Evolutionary conservation across 2,888 invertebrate genomes (phyloP).

Genomic region (Orthosia gothica): DNA sequence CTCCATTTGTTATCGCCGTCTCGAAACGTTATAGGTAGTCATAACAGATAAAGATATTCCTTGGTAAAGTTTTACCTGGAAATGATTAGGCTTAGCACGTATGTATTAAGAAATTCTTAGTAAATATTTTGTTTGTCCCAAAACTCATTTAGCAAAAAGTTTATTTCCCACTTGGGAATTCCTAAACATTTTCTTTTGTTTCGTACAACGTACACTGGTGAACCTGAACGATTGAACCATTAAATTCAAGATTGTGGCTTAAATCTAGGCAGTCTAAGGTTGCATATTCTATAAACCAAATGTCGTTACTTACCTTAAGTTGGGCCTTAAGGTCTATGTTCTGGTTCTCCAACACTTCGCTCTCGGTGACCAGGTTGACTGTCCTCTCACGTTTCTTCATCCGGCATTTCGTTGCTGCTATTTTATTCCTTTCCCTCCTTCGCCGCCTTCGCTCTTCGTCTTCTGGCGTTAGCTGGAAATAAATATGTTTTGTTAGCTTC

Average conservation of each 20-base stretch:
- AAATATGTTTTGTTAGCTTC: conserved; percentile 15
- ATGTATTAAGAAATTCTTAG: conserved; percentile 7
- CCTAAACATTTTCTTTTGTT: not conserved
- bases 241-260: not conserved
- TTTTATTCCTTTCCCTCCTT: conserved; percentile 97
- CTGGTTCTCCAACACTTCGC: conserved; percentile 96
- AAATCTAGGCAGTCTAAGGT: not conserved
- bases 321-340: conserved; percentile 96
- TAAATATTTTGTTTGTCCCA: conserved; percentile 10
- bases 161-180: not conserved
- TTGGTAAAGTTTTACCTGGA: conserved; percentile 49
- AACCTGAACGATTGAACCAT: not conserved
- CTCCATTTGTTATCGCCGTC: conserved; percentile 68
- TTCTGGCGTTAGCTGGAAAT: conserved; percentile 95
- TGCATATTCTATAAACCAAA: not conserved
- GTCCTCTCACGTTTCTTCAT: conserved; percentile 98
- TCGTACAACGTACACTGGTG: not conserved
- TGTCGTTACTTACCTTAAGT: conserved; percentile 88
- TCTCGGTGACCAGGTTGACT: conserved; percentile 96
- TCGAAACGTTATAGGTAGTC: conserved; percentile 57
- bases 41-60: conserved; percentile 66
- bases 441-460: conserved; percentile 97
- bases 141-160: not conserved
- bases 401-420: conserved; percentile 98
- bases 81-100: conserved; percentile 28